Evolutionary conservation across 2,797 vertebrate genomes (phyloP).

Genomic region (Anisognathus igniventris): DNA sequence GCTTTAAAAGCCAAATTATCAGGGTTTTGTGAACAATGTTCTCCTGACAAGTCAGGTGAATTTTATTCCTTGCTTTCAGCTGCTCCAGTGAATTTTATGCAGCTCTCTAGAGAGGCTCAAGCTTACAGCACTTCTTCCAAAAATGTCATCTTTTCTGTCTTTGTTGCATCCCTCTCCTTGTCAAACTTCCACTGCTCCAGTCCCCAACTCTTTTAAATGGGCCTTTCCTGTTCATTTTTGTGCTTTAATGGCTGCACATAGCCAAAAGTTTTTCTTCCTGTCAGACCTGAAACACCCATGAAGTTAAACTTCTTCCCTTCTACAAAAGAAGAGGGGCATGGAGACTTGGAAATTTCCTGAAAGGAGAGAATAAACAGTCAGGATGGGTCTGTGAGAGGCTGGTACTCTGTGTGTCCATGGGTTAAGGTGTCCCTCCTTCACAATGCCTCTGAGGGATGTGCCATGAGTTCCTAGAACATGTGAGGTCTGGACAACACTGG

Average conservation of each 20-base stretch:
- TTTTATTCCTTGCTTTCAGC: slow-evolving; percentile 31
- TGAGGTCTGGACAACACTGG: background rate
- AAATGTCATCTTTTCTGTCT: background rate
- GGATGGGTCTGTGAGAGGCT: background rate
- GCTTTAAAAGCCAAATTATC: background rate
- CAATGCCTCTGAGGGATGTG: background rate
- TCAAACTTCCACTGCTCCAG: background rate
- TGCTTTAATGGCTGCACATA: background rate
- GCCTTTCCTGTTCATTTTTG: background rate
- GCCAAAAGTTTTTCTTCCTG: background rate
- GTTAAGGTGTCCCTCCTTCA: background rate
- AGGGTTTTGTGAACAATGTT: background rate
- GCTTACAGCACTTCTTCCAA: background rate
- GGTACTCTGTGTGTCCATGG: background rate
- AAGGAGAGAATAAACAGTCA: background rate
- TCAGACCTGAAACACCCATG: background rate
- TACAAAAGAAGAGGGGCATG: background rate
- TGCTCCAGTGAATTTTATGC: background rate
- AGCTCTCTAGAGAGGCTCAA: background rate
- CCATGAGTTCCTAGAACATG: rapidly evolving
- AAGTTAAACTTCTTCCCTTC: background rate
- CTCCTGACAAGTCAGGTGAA: background rate
- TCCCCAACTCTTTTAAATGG: background rate
- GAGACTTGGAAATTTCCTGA: background rate
- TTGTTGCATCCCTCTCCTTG: background rate